phyloP scores from a whole-genome alignment of 2,113 vertebrate genomes.

The Syngnathus scovelli region DNA sequence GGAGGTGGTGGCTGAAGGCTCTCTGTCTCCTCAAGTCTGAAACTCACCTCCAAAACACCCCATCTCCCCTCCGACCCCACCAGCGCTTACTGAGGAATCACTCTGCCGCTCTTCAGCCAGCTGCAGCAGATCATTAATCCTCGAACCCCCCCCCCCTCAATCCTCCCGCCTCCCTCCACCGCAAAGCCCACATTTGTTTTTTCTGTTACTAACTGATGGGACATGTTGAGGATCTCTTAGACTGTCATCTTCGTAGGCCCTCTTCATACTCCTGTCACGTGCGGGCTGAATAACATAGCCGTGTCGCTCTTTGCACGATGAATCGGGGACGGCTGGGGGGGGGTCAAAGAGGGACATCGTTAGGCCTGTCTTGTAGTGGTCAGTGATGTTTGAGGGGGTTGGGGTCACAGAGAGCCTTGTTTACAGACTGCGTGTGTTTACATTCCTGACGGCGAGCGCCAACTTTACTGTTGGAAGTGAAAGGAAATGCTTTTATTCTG shows the following conservation, averaged over 20 bases:
- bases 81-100: slow-evolving; percentile 35
- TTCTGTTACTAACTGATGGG: slow-evolving; percentile 48
- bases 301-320: slow-evolving; percentile 47
- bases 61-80: slow-evolving; percentile 22
- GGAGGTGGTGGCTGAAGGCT: slow-evolving; percentile 40
- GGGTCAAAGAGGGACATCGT: slow-evolving; percentile 57
- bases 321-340: slow-evolving; percentile 13
- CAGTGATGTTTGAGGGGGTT: slow-evolving; percentile 62
- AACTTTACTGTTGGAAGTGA: slow-evolving; percentile 71
- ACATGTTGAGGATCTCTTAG: slow-evolving; percentile 28
- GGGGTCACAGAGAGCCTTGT: slow-evolving; percentile 68
- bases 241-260: slow-evolving; percentile 21
- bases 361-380: slow-evolving; percentile 62
- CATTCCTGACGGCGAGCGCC: slow-evolving; percentile 73
- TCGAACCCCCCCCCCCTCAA: background rate
- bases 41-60: slow-evolving; percentile 36
- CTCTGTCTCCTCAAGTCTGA: slow-evolving; percentile 38
- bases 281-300: slow-evolving; percentile 50
- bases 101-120: slow-evolving; percentile 36
- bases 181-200: slow-evolving; percentile 45
- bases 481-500: slow-evolving; percentile 73
- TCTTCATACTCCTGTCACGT: slow-evolving; percentile 36
- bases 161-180: slow-evolving; percentile 8
- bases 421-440: slow-evolving; percentile 77
- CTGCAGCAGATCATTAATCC: slow-evolving; percentile 60